phyloP scores from a whole-genome alignment of 2,888 invertebrate species.

The Cosmia trapezina region DNA sequence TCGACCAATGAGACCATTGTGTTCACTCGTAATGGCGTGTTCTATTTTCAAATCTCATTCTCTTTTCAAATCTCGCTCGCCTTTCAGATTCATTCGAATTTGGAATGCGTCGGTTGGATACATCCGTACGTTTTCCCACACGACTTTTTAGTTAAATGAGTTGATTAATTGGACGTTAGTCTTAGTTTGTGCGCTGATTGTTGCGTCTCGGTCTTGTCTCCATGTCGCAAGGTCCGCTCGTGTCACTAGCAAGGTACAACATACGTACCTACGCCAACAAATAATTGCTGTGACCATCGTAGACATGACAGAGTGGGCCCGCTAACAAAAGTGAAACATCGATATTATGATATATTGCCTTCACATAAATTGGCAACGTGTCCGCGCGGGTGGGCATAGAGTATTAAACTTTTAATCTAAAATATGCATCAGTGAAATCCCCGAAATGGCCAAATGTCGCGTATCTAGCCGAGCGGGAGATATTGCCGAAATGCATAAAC shows the following conservation, averaged over 20 bases:
- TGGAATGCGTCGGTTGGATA: conserved; percentile 87
- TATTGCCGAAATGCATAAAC: conserved; percentile 89
- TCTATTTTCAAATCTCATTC: conserved; percentile 91
- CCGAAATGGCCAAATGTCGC: conserved; percentile 88
- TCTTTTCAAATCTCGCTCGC: conserved; percentile 89
- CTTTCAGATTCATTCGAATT: conserved; percentile 90
- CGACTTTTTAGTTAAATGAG: conserved; percentile 88
- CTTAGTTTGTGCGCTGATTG: conserved; percentile 74
- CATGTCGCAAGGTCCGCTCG: conserved; percentile 42
- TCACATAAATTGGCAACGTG: conserved; percentile 73
- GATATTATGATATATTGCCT: conserved; percentile 74
- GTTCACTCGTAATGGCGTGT: conserved; percentile 89
- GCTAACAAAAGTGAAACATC: conserved; percentile 71
- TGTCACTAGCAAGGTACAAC: conserved; percentile 46
- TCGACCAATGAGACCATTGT: conserved; percentile 90
- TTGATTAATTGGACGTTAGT: conserved; percentile 88
- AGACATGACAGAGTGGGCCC: conserved; percentile 71
- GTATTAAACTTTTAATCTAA: conserved; percentile 87
- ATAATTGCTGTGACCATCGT: conserved; percentile 68
- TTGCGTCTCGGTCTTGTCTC: conserved; percentile 50
- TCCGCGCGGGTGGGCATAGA: conserved; percentile 70
- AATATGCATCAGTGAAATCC: conserved; percentile 88
- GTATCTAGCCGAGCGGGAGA: conserved; percentile 83
- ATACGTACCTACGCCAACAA: conserved; percentile 59
- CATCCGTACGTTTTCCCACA: conserved; percentile 87